A percentile compares a stretch with the other conserved stretches of the same genome.
phyloP scores from a whole-genome alignment of 2,888 invertebrate species.

The Endotricha flammealis region DNA sequence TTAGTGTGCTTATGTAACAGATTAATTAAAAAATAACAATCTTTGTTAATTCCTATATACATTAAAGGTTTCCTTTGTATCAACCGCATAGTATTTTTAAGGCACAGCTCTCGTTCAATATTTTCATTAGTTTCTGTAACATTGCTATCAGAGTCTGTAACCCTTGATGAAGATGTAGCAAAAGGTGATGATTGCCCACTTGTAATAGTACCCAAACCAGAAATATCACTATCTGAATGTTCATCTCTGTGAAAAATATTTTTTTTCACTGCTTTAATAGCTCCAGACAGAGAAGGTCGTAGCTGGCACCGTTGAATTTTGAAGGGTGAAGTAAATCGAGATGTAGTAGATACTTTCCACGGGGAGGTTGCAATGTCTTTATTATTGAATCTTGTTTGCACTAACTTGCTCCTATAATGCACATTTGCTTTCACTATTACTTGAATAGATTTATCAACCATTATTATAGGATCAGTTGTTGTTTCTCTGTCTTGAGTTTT shows the following conservation, averaged over 20 bases:
- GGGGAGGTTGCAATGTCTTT: constrained; percentile 15
- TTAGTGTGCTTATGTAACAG: constrained; percentile 3
- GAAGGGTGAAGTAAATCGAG: constrained; percentile 14
- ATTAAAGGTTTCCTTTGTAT: constrained; percentile 9
- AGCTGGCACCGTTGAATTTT: constrained; percentile 4
- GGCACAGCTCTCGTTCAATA: constrained; percentile 11
- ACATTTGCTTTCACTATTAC: too few species aligned
- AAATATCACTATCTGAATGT: constrained; percentile 15
- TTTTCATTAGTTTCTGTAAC: constrained; percentile 19
- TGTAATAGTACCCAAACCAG: constrained; percentile 15
- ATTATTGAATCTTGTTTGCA: constrained; percentile 10
- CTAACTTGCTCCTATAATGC: constrained; percentile 20
- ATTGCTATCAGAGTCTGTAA: constrained; percentile 21
- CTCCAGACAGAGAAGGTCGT: too few species aligned
- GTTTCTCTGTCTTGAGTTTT: too few species aligned
- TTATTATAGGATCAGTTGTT: too few species aligned
- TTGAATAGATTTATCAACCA: too few species aligned
- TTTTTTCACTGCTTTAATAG: constrained; percentile 7
- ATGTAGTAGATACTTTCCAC: constrained; percentile 10
- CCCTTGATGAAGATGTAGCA: constrained; percentile 15
- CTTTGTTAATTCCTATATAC: constrained; percentile 12
- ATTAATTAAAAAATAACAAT: constrained; percentile 8
- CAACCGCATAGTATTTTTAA: constrained; percentile 15
- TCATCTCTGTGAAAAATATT: constrained; percentile 1
- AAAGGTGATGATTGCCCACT: constrained; percentile 13